Base-by-base conservation (phyloP, 2,797 vertebrate genomes). In the Carapus acus region DNA sequence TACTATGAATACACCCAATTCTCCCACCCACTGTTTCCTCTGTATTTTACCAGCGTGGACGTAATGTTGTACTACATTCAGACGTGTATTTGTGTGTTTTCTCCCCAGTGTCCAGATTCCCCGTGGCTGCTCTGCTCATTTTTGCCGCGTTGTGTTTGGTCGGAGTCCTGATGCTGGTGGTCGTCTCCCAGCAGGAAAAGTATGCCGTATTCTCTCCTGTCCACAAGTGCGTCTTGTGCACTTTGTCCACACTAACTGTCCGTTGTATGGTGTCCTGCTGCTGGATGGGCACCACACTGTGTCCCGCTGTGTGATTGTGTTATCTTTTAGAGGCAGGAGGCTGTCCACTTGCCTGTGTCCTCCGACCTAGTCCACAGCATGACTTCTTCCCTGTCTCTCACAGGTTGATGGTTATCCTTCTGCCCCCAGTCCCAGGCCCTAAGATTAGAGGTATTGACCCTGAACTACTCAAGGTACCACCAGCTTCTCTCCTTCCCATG, bases 371-470 rank as follows among this genome's bases (percentile, higher is more conserved):
- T n/a, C n/a, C n/a, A n/a, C n/a, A n/a, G n/a, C 39, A 13, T 14
- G 18, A 22, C 11, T 40, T 2, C 34, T 42, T 47, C 13, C 77
- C 58, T 40, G 23, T 58, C 60, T 51, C 61, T 49, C 11, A 63
- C 67, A 98, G 96, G 81, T 82, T 97, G 77, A 94, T 97, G 88
- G 86, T 96, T 79, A 84, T 97, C 74, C 88, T 97, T 66, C 79
- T 98, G 66, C 94, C 96, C 71, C 94, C 93, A 58, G 90, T 99
- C 58, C 95, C 94, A 47, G 94, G 92, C 78, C 95, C 96, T 67
- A 99, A 94, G 85, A 99, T 98, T 72, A 91, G 87, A 88, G 95
- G 94, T 65, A 93, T 99, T 62, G 91, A 97, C 71, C 77, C 93
- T 55, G 86, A 89, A 39, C 88, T 97, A 16, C 79, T 98, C 22